Conservation (phyloP, 2,888 invertebrate genomes). For the Apomyelois bistriatella region DNA sequence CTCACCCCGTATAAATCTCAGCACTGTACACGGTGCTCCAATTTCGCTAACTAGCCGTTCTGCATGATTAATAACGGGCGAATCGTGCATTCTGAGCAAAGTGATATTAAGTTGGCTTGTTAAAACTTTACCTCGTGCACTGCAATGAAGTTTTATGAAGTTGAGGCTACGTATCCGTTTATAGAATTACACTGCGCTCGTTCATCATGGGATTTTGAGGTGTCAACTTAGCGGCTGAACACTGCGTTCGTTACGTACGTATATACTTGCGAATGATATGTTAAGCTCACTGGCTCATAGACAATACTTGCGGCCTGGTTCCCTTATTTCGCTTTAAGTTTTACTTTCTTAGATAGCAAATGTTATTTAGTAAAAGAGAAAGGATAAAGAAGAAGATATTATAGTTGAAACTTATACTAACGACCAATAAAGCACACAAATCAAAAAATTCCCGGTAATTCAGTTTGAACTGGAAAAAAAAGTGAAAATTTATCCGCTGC, state of each 20-base stretch:
- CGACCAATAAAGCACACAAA: too few species aligned
- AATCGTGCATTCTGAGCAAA: constrained; percentile 72
- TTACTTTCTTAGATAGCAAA: too few species aligned
- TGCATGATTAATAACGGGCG: constrained; percentile 77
- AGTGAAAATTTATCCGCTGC: background rate
- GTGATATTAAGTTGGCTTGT: constrained; percentile 80
- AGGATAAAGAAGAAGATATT: too few species aligned
- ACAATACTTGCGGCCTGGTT: too few species aligned
- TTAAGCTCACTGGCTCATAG: too few species aligned
- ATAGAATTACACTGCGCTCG: constrained; percentile 50
- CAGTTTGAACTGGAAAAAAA: too few species aligned
- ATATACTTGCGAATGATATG: background rate
- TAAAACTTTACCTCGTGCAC: constrained; percentile 71
- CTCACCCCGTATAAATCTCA: constrained; percentile 40
- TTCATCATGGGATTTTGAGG: constrained; percentile 42
- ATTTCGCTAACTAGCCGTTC: constrained; percentile 73
- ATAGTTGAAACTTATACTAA: too few species aligned
- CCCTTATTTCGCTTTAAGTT: too few species aligned
- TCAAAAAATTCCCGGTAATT: too few species aligned
- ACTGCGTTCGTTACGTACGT: background rate
- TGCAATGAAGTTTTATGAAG: constrained; percentile 62
- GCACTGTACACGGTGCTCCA: constrained; percentile 53
- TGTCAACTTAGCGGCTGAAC: constrained; percentile 25
- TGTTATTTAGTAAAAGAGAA: too few species aligned
- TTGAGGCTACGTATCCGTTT: constrained; percentile 49